These are phyloP conservation scores for Drosophila rellima DNA, from an alignment of 2,888 invertebrate species.

Conservation along the genomic window DNA sequence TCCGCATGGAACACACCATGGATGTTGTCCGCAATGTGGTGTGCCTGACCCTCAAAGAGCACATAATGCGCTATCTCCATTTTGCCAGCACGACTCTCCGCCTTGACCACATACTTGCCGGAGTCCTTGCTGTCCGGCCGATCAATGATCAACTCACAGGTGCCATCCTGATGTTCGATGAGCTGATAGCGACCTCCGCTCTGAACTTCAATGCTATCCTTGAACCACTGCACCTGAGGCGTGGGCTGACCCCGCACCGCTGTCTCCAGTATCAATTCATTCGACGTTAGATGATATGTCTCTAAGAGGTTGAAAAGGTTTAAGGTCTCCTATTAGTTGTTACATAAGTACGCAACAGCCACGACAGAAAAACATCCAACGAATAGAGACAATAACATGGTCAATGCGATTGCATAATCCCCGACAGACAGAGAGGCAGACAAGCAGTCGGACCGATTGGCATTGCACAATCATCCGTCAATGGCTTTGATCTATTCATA, in stretches of 20 bases:
- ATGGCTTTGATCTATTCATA: slow-evolving; percentile 59
- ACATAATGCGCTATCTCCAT: slow-evolving; percentile 91
- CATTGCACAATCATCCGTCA: slow-evolving; percentile 57
- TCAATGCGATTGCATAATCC: slow-evolving; percentile 58
- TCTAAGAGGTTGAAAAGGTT: slow-evolving; percentile 86
- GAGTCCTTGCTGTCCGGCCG: slow-evolving; percentile 89
- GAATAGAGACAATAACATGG: slow-evolving; percentile 4
- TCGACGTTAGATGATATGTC: slow-evolving; percentile 90
- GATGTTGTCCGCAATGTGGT: slow-evolving; percentile 85
- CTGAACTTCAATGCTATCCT: slow-evolving; percentile 89
- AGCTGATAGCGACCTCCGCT: slow-evolving; percentile 88
- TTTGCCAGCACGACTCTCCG: slow-evolving; percentile 90
- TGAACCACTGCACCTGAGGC: slow-evolving; percentile 91
- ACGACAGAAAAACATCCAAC: slow-evolving; percentile 12
- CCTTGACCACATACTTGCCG: slow-evolving; percentile 92
- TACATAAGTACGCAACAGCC: slow-evolving; percentile 45
- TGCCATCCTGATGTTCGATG: slow-evolving; percentile 90
- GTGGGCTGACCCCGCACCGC: slow-evolving; percentile 91
- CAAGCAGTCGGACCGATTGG: slow-evolving; percentile 15
- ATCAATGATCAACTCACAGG: slow-evolving; percentile 90
- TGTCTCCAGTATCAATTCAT: slow-evolving; percentile 92
- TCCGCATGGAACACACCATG: slow-evolving; percentile 86
- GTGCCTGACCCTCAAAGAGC: slow-evolving; percentile 88
- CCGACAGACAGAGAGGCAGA: slow-evolving; percentile 16
- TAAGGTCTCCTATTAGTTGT: slow-evolving; percentile 16